Evolutionary conservation across 2,888 invertebrate species (phyloP).

Genomic region (Cataglyphis altisquamis): DNA sequence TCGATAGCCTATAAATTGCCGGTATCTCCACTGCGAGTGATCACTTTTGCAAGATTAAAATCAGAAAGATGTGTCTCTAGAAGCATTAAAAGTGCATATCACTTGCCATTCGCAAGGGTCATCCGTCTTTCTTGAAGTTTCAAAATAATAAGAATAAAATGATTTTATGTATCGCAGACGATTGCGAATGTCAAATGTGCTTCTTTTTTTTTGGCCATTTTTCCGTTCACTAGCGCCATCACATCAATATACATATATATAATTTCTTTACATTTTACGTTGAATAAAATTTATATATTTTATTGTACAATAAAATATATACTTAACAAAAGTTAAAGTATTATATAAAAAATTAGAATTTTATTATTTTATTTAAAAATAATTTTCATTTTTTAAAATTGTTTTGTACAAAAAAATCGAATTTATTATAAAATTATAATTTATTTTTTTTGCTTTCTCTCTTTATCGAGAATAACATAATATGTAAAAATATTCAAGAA

Average conservation of each 20-base stretch:
- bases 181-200: not conserved
- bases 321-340: too few relatives aligned
- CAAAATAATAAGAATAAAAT: not conserved
- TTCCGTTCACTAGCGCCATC: not conserved
- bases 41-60: not conserved
- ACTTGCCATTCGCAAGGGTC: not conserved
- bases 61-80: not conserved
- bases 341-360: too few relatives aligned
- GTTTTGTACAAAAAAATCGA: too few relatives aligned
- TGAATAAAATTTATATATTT: too few relatives aligned
- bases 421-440: too few relatives aligned
- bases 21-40: not conserved
- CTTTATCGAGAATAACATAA: too few relatives aligned
- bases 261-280: too few relatives aligned
- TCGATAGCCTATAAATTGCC: slow-evolving; percentile 5
- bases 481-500: too few relatives aligned
- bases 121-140: not conserved
- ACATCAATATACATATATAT: not conserved
- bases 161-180: not conserved
- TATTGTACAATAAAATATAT: too few relatives aligned
- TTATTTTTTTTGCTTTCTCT: too few relatives aligned
- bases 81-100: not conserved
- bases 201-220: not conserved
- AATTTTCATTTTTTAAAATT: too few relatives aligned
- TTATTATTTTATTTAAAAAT: too few relatives aligned